Base-by-base conservation (phyloP, 2,888 invertebrate genomes). In the Acrobasis consociella region DNA sequence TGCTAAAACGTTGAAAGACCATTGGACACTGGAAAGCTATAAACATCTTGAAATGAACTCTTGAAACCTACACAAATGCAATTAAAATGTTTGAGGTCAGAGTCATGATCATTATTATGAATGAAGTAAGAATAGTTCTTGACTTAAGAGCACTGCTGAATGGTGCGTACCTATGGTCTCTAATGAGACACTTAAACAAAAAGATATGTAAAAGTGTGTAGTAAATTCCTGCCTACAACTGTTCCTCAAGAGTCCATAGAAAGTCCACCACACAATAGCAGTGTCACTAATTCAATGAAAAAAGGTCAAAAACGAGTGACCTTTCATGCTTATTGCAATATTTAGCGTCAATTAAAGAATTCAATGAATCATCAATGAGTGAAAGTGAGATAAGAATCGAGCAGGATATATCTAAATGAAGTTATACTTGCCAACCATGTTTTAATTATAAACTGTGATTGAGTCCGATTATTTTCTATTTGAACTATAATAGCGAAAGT, bases 331-430 rank as follows among this genome's bases (percentile, higher is more conserved):
- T 76, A 77, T 77, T 70, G 79, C 72, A 78, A 84, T 78, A 83
- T 85, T 85, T 83, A 84, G 80, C 81, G 81, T 87, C 87, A 86
- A 87, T 90, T 89, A 87, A 79, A 82, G 75, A 83, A 83, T 81
- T 80, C 85, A 88, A 87, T 87, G 85, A 89, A 83, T 87, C 83
- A 77, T 74, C 76, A 71, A 79, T 79, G 69, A 83, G 89, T 85
- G 91, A 91, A 91, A 91, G 90, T 79, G 77, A 81, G 82, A 83
- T 81, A 73, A 42, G 77, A 85, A 89, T 86, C 85, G 68, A 76
- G 68, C 72, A 77, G 77, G 81, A 82, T 81, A 76, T 74, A 75
- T 73, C 72, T 71, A 81, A 69, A 77, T 64, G 17, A 62, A 58
- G 53, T 62, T n/a, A 62, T 55, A 49, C 38, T 60, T 49, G 62